Base-by-base conservation (phyloP, 2,113 vertebrate species). In the Myiagra hebetior region DNA sequence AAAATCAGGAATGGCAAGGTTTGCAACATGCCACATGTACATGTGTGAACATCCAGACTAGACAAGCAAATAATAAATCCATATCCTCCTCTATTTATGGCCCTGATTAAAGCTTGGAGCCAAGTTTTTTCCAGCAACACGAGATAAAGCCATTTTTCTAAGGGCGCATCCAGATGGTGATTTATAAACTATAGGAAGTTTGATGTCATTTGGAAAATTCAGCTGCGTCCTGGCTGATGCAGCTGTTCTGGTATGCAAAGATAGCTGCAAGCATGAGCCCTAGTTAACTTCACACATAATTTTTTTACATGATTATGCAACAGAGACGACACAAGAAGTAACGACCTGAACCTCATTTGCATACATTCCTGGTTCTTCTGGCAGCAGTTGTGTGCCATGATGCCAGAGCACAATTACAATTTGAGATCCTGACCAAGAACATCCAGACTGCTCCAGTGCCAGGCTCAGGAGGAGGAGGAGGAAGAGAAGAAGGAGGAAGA, bases 71-170 rank as follows among this genome's bases (percentile, higher is more conserved):
- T 87, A 95, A 94, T 92, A 97, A 96, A 95, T 93, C 85, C 82
- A 31, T 64, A 77, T 96, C 85, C 41, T 96, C 68, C 68, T 84
- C 41, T 94, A 30, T 95, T 95, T 81, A 84, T 93, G 67, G 35
- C 42, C 83, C 30, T 91, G 74, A 93, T 93, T 97, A 97, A 97
- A 98, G 95, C 49, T 49, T 94, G 80, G 41, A 97, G 73, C 47
- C 63, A 84, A 91, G 70, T 76, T 70, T 93, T 84, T 94, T 69
- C 81, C 59, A 72, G 69, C 69, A 95, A 72, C 47, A 81, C 10
- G 18, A 97, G 87, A 95, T 67, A 95, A 95, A 96, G 65, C 33
- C n/a, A 67, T 87, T 97, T 98, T 96, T 95, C 70, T 64, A 84
- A 14, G 15, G 47, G 30, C 2, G 10, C 57, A 6, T 93, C 69